These are phyloP conservation scores for Yponomeuta cagnagella DNA, from an alignment of 2,888 invertebrate species.

Conservation along the genomic window DNA sequence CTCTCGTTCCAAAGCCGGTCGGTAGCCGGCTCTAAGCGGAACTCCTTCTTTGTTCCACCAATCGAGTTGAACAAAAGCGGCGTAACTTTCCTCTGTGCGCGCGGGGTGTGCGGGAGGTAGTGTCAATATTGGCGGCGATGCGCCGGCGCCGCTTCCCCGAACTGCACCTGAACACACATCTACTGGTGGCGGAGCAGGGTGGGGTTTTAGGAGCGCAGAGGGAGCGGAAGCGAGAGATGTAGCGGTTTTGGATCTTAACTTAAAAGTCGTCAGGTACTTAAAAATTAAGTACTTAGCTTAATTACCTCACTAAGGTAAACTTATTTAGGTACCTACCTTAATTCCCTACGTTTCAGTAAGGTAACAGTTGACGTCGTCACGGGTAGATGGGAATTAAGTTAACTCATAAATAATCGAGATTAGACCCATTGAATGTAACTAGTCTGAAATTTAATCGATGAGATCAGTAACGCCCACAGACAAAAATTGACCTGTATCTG, in stretches of 20 bases:
- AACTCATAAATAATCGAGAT: too few relatives aligned
- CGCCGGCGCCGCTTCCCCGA: slow-evolving; percentile 38
- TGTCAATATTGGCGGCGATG: slow-evolving; percentile 45
- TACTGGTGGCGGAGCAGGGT: neutral
- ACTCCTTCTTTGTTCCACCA: neutral
- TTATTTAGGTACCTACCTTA: too few relatives aligned
- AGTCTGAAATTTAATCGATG: too few relatives aligned
- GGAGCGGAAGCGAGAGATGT: neutral
- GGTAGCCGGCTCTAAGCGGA: neutral
- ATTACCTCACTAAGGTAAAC: too few relatives aligned
- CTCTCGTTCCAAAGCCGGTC: too few relatives aligned
- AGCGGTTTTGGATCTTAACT: neutral
- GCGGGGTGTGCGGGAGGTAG: slow-evolving; percentile 23
- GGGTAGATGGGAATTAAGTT: too few relatives aligned
- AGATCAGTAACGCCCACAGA: too few relatives aligned
- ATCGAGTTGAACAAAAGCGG: neutral
- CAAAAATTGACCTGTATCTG: too few relatives aligned
- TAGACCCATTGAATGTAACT: too few relatives aligned
- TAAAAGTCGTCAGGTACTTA: neutral
- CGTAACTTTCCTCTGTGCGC: neutral
- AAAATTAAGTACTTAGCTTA: too few relatives aligned
- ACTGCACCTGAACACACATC: slow-evolving; percentile 53
- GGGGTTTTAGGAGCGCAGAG: neutral
- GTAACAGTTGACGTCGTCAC: neutral
- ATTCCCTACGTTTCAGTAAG: neutral